These are phyloP conservation scores for Sipha flava DNA, from an alignment of 1,140 invertebrate species.

Conservation along the genomic window DNA sequence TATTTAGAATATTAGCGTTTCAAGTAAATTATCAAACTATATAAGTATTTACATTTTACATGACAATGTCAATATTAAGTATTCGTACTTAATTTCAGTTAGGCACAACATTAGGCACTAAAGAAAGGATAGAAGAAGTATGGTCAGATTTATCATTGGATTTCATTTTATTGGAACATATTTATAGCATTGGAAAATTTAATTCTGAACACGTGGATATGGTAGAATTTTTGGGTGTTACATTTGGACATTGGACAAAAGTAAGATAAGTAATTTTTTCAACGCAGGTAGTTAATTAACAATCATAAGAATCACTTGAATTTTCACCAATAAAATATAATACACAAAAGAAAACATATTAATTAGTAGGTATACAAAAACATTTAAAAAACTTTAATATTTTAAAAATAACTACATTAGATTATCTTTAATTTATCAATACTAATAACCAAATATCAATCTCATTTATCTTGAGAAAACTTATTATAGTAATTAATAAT, in stretches of 20 bases:
- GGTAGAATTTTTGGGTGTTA: slow-evolving; percentile 3
- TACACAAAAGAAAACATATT: no score
- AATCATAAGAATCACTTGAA: no score
- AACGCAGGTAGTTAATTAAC: no score
- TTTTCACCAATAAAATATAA: no score
- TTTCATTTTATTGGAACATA: neutral
- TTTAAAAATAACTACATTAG: no score
- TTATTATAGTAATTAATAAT: no score
- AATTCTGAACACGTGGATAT: neutral
- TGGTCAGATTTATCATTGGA: slow-evolving; percentile 6
- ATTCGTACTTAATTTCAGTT: neutral
- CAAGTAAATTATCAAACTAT: neutral
- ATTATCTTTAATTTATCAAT: no score
- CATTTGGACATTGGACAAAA: slow-evolving; percentile 23
- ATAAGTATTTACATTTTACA: neutral
- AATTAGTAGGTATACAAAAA: no score
- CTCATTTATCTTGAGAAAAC: no score
- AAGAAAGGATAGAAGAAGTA: slow-evolving; percentile 19
- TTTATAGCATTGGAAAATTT: slow-evolving; percentile 18
- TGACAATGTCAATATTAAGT: no score
- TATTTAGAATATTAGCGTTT: slow-evolving; percentile 21
- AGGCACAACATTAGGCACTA: neutral
- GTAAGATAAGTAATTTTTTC: neutral
- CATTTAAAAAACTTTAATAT: no score
- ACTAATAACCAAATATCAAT: no score